phyloP scores from a whole-genome alignment of 2,113 vertebrate genomes.

The Microcebus griseorufus region DNA sequence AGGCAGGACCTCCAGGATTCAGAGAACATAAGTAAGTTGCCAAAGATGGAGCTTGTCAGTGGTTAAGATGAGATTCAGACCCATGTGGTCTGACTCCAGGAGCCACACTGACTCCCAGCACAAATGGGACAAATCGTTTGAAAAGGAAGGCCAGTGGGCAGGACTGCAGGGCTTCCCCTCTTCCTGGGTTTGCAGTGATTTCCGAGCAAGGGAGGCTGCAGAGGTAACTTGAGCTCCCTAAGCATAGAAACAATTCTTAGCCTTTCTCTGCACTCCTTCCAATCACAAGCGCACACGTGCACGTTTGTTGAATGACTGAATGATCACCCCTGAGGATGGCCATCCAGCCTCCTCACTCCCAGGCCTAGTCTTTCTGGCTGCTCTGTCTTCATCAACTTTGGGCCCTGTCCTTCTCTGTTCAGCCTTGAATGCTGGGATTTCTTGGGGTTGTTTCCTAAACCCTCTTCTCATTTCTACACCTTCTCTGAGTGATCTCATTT shows the following conservation, averaged over 20 bases:
- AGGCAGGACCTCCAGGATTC: neutral
- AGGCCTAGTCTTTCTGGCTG: neutral
- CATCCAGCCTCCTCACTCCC: neutral
- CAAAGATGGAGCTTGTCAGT: neutral
- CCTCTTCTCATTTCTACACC: neutral
- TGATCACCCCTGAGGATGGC: neutral
- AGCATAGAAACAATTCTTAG: neutral
- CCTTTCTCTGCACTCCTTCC: neutral
- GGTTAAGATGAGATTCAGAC: neutral
- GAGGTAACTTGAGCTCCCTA: neutral
- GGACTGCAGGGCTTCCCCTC: neutral
- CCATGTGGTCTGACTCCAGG: neutral
- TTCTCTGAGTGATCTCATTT: neutral
- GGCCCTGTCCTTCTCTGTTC: neutral
- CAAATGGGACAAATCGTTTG: neutral
- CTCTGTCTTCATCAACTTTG: neutral
- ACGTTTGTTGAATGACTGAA: neutral
- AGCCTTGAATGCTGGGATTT: neutral
- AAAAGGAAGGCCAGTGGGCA: neutral
- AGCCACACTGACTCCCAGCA: neutral
- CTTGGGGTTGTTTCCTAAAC: neutral
- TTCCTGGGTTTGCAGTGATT: neutral
- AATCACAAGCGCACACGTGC: neutral
- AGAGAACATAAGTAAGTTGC: slow-evolving; percentile 1
- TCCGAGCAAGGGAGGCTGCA: neutral